These are phyloP conservation scores for Vanessa atalanta DNA, from an alignment of 1,140 invertebrate species.

Conservation along the genomic window DNA sequence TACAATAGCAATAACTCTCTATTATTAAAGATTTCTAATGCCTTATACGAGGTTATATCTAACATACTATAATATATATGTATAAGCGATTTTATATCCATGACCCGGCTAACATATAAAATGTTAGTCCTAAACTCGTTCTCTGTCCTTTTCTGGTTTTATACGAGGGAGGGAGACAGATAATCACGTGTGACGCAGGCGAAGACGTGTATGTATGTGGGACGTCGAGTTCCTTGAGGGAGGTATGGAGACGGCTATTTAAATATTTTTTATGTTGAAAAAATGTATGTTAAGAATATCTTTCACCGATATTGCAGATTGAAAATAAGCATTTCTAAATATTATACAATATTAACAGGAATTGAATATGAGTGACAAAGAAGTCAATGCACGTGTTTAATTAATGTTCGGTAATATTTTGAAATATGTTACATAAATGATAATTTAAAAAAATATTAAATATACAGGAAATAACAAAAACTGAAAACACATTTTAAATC, in stretches of 20 bases:
- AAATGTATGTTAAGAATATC: neutral
- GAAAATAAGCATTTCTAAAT: no score
- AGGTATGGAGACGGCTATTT: constrained; percentile 48
- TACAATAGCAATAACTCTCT: constrained; percentile 42
- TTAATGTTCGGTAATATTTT: no score
- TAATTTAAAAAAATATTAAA: no score
- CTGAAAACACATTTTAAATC: neutral
- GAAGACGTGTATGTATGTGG: constrained; percentile 60
- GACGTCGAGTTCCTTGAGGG: constrained; percentile 43
- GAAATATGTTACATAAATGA: no score
- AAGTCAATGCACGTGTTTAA: no score
- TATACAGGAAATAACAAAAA: no score
- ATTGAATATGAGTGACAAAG: no score
- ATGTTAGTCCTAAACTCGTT: constrained; percentile 75
- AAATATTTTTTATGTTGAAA: neutral
- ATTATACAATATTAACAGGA: no score
- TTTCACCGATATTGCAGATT: no score
- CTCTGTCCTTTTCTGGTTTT: constrained; percentile 51
- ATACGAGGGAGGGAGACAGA: constrained; percentile 54
- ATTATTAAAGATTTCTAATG: constrained; percentile 74
- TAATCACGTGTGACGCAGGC: constrained; percentile 64
- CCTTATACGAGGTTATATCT: constrained; percentile 49
- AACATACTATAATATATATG: constrained; percentile 63
- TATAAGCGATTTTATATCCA: constrained; percentile 74
- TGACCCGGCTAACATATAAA: constrained; percentile 80